Percentiles rank a stretch among this genome's conserved stretches.
Conservation (phyloP, 2,888 invertebrate species). For the Apodemia mormo region DNA sequence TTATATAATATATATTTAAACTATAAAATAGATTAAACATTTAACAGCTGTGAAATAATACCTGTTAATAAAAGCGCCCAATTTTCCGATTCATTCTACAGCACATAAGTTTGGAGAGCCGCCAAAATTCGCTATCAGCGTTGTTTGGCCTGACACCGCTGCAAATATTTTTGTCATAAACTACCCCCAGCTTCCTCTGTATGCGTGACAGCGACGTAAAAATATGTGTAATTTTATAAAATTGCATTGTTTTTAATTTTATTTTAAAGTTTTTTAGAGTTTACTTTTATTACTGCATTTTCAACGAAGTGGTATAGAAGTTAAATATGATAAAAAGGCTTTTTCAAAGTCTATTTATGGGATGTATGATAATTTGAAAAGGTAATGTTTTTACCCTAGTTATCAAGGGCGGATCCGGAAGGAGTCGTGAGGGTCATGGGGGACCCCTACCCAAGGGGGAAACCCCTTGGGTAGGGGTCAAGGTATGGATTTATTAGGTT, state of each 20-base stretch:
- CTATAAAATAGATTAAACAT: neutral
- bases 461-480: no score
- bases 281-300: neutral
- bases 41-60: neutral
- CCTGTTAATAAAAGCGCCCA: constrained; percentile 8
- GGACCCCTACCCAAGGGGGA: no score
- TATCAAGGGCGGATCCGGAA: no score
- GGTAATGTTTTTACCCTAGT: no score
- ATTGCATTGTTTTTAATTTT: neutral
- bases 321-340: no score
- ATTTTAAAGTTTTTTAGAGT: neutral
- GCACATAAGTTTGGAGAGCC: constrained; percentile 46
- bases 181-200: constrained; percentile 1
- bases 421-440: no score
- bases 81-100: constrained; percentile 15
- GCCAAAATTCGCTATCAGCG: constrained; percentile 56
- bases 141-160: constrained; percentile 39
- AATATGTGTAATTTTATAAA: neutral
- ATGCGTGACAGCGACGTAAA: constrained; percentile 1
- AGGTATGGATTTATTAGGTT: no score
- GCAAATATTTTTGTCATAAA: constrained; percentile 44
- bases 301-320: no score
- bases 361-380: no score
- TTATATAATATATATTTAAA: neutral
- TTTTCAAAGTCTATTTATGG: no score